Evolutionary conservation across 1,140 invertebrate species (phyloP), one percentile per base, ranked within the genome.

Genomic region (Hestina assimilis): DNA sequence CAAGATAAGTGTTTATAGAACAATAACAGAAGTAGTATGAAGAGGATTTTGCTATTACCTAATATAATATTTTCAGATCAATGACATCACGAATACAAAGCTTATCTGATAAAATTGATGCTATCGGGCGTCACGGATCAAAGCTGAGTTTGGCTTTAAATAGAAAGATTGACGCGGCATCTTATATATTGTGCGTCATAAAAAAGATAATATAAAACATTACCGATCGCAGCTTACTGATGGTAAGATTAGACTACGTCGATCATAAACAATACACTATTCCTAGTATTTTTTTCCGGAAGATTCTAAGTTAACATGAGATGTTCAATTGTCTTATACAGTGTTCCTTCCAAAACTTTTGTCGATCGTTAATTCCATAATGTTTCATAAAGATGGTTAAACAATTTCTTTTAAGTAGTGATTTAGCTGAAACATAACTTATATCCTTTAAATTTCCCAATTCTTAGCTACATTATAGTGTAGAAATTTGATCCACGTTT

Each of bases 71-170:
- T 33, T 48, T 48, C 1, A 23, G 43, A 40, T 20, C 26, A 48
- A 35, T 33, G 53, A 17, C 35, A 26, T 26, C 17, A 46, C 75
- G 79, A 83, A 78, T 77, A 85, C 74, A 77, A 69, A 55, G 33
- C 11, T 11, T 46, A 56, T 51, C 52, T 42, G 55, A 60, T 60
- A 60, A 47, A 8, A 21, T 45, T 8, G 48, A 59, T 38, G 29
- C 38, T 64, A 64, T 65, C 62, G n/a, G 33, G 15, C 55, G 42
- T 59, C 38, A 55, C 35, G 46, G 40, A 52, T 57, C 47, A 43
- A 55, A 59, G 33, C 12, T 26, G 24, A 33, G 38, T 38, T 47
- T 41, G 7, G 35, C 40, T 56, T 46, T 24, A 47, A 54, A 57
- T 41, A 50, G 45, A 33, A 48, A 56, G 43, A 60, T 53, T 65